These are phyloP conservation scores for Lapara coniferarum DNA, from an alignment of 2,888 invertebrate species.

Conservation along the genomic window DNA sequence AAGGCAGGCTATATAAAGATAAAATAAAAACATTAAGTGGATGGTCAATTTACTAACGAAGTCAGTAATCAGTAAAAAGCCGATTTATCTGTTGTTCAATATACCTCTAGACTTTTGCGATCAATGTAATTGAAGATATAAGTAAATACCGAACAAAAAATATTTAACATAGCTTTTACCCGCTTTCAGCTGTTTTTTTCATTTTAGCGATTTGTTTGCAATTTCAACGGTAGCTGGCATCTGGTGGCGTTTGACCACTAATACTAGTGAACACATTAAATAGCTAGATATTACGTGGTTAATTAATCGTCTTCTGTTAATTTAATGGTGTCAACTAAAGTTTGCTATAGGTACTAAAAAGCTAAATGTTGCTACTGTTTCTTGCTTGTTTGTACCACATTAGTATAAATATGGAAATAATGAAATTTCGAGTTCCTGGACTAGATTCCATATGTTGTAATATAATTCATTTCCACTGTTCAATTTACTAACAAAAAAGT, in stretches of 20 bases:
- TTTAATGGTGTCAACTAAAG: not conserved
- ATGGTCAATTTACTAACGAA: too few species aligned
- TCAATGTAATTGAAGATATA: not conserved
- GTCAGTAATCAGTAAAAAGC: too few species aligned
- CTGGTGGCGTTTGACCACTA: too few species aligned
- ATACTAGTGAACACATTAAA: too few species aligned
- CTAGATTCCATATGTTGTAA: too few species aligned
- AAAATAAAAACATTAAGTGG: too few species aligned
- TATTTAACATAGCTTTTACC: not conserved
- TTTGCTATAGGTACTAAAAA: not conserved
- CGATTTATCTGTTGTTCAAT: not conserved
- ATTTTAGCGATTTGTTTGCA: not conserved
- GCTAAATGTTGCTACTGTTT: not conserved
- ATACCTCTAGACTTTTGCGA: not conserved
- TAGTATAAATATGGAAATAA: too few species aligned
- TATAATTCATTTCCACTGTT: too few species aligned
- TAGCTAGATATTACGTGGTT: not conserved
- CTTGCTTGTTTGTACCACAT: not conserved
- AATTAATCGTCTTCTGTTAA: conserved; percentile 2
- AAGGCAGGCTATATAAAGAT: too few species aligned
- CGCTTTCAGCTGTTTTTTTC: not conserved
- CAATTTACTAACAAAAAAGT: too few species aligned
- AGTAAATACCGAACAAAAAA: not conserved
- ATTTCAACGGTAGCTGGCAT: not conserved
- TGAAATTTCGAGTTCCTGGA: too few species aligned